phyloP scores from a whole-genome alignment of 2,797 vertebrate species.

The Bradypodion ventrale region DNA sequence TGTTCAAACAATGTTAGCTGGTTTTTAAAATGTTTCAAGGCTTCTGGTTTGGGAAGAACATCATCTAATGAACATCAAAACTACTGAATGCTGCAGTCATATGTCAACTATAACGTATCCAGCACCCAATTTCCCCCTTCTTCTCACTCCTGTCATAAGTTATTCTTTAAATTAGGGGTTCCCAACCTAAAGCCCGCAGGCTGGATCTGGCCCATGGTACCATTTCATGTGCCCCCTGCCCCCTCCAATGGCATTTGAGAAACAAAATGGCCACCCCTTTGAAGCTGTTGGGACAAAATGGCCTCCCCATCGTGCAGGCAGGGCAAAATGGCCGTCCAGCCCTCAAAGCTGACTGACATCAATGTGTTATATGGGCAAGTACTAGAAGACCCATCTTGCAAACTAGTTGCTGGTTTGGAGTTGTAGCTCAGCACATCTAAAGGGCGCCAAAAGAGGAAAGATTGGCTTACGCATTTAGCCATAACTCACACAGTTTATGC shows the following conservation, averaged over 20 bases:
- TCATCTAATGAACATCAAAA: conserved; percentile 38
- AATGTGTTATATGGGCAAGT: background rate
- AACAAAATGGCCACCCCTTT: too few species aligned
- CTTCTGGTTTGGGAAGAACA: conserved; percentile 80
- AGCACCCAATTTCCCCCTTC: background rate
- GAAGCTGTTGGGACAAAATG: too few species aligned
- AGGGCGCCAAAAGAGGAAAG: background rate
- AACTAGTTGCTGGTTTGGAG: background rate
- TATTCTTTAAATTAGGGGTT: too few species aligned
- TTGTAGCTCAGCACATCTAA: background rate
- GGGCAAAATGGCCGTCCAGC: too few species aligned
- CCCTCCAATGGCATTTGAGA: too few species aligned
- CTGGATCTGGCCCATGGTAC: too few species aligned
- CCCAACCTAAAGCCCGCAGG: too few species aligned
- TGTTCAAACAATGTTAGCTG: conserved; percentile 88
- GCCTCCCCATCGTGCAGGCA: too few species aligned
- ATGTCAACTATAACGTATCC: background rate
- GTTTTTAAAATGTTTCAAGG: conserved; percentile 87
- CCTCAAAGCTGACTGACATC: too few species aligned
- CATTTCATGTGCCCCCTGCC: too few species aligned
- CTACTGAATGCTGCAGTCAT: background rate
- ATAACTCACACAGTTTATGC: too few species aligned
- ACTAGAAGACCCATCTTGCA: background rate
- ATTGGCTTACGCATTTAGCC: background rate
- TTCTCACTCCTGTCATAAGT: background rate